phyloP scores from a whole-genome alignment of 2,113 vertebrate species.

The Microcebus murinus region DNA sequence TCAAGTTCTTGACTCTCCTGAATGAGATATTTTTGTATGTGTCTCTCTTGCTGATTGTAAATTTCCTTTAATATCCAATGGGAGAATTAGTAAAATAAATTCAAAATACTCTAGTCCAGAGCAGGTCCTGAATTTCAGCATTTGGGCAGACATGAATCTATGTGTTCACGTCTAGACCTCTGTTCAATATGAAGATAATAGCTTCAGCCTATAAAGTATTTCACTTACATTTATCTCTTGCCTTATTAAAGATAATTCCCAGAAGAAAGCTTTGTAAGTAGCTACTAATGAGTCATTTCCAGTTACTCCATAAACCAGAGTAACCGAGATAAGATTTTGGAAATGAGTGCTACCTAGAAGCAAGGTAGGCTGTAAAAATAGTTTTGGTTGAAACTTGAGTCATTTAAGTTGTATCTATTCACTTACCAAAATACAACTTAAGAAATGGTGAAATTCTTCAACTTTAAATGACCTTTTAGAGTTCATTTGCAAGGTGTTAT shows the following conservation, averaged over 20 bases:
- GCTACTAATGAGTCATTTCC: slow-evolving; percentile 48
- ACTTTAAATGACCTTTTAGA: neutral
- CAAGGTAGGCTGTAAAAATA: neutral
- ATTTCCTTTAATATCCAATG: neutral
- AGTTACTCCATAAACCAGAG: neutral
- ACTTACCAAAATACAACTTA: neutral
- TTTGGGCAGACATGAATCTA: neutral
- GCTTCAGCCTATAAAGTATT: neutral
- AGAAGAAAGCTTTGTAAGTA: slow-evolving; percentile 30
- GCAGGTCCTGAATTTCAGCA: neutral
- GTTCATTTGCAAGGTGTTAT: neutral
- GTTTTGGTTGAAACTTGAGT: neutral
- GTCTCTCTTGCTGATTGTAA: neutral
- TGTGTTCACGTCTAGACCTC: neutral
- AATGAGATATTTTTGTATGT: neutral
- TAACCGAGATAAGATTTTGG: slow-evolving; percentile 39
- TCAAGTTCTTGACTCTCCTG: neutral
- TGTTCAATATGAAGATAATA: neutral
- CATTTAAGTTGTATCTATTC: neutral
- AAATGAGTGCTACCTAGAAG: slow-evolving; percentile 37
- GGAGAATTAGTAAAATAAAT: neutral
- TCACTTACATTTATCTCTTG: slow-evolving; percentile 6
- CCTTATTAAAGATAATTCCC: slow-evolving; percentile 17
- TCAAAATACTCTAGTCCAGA: neutral
- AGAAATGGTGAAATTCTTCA: neutral